Evolutionary conservation across 2,888 invertebrate genomes (phyloP).

Genomic region (Drosophila mimetica): DNA sequence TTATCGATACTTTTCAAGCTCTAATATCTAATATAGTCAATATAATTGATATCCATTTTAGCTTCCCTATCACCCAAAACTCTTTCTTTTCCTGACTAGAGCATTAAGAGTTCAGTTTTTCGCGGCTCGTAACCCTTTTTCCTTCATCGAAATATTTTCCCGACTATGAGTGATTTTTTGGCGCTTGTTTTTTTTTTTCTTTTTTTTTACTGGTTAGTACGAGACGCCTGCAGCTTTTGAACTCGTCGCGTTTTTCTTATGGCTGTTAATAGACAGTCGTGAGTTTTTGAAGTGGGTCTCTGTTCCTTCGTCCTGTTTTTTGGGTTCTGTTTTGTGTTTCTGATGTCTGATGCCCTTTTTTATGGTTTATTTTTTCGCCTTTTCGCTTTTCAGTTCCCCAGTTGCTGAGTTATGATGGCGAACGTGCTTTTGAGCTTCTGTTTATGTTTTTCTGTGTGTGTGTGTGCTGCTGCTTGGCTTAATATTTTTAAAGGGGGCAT

Average conservation of each 20-base stretch:
- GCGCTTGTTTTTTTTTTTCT: conserved; percentile 34
- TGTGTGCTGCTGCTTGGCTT: conserved; percentile 23
- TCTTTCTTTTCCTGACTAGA: conserved; percentile 20
- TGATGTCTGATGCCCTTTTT: conserved; percentile 4
- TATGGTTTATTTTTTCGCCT: conserved; percentile 20
- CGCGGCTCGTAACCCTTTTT: conserved; percentile 5
- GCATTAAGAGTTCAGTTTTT: conserved; percentile 39
- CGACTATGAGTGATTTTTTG: conserved; percentile 27
- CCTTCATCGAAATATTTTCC: conserved; percentile 10
- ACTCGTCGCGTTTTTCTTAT: conserved; percentile 48
- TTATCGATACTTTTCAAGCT: too few species aligned
- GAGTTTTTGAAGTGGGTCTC: conserved; percentile 67
- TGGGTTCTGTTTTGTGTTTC: conserved; percentile 27
- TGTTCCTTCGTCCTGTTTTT: conserved; percentile 14
- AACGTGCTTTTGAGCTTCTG: conserved; percentile 60
- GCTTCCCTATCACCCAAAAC: background rate
- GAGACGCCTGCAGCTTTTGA: conserved; percentile 52
- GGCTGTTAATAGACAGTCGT: conserved; percentile 67
- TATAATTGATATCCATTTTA: background rate
- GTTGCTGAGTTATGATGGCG: conserved; percentile 63
- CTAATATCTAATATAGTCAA: too few species aligned
- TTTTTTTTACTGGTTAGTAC: background rate
- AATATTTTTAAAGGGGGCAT: conserved; percentile 61
- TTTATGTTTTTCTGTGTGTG: conserved; percentile 24
- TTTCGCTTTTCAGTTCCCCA: conserved; percentile 34